A percentile compares a stretch with the other conserved stretches of the same genome.
These are phyloP conservation scores for Eulemur albifrons DNA, from an alignment of 2,797 vertebrate species.

Conservation along the genomic window DNA sequence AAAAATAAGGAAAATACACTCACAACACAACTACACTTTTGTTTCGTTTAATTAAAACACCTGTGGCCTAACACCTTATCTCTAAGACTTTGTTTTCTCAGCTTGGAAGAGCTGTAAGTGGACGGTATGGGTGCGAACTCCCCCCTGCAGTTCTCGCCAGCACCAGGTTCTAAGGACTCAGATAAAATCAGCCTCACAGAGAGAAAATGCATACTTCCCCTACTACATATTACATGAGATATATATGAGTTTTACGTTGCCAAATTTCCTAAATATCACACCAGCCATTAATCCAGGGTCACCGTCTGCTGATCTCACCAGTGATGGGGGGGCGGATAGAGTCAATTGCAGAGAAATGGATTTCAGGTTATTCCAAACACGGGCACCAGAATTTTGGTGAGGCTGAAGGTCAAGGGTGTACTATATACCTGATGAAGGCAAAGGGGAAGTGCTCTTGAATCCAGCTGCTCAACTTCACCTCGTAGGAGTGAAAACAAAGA, in stretches of 20 bases:
- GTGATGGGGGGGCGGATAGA: background rate
- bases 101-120: too few species aligned
- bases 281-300: background rate
- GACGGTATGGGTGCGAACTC: too few species aligned
- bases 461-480: constrained; percentile 83
- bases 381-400: background rate
- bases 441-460: constrained; percentile 89
- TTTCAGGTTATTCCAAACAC: background rate
- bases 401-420: background rate
- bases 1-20: too few species aligned
- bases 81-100: too few species aligned
- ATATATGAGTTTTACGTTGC: background rate
- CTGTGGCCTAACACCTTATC: too few species aligned
- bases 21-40: too few species aligned
- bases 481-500: constrained; percentile 84
- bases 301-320: background rate
- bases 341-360: background rate
- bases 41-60: too few species aligned
- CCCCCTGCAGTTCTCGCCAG: too few species aligned
- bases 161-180: too few species aligned
- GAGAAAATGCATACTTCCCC: too few species aligned
- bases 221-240: background rate
- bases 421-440: constrained; percentile 93
- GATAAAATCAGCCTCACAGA: too few species aligned
- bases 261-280: background rate